phyloP scores from a whole-genome alignment of 2,113 vertebrate genomes.

The Falcunculus frontatus region DNA sequence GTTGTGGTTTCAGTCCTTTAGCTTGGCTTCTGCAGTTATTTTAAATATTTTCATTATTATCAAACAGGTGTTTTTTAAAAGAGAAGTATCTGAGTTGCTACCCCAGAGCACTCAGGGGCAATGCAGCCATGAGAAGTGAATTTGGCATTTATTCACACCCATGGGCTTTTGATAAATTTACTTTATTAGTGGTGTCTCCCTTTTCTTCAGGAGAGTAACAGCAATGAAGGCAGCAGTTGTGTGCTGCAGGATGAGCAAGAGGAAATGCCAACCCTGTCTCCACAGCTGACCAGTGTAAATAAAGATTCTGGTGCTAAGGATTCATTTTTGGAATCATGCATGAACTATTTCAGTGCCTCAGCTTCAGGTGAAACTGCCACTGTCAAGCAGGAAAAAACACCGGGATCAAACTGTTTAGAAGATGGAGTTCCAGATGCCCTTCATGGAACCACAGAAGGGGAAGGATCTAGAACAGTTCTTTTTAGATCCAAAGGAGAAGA shows the following conservation, averaged over 20 bases:
- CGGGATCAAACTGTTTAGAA: background rate
- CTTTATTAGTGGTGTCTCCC: background rate
- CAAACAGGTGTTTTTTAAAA: background rate
- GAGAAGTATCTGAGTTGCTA: background rate
- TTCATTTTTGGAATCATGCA: conserved; percentile 9
- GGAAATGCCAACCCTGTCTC: conserved; percentile 69
- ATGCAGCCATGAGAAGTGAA: background rate
- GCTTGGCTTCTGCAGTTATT: background rate
- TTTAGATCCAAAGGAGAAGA: background rate
- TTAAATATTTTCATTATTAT: background rate
- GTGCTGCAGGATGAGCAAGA: background rate
- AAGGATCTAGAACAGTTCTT: background rate
- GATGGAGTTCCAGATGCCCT: background rate
- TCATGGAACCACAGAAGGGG: background rate
- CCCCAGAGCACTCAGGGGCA: background rate
- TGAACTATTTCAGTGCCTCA: conserved; percentile 50
- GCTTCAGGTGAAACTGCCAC: background rate
- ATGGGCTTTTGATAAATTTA: background rate
- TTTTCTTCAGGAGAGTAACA: conserved; percentile 46
- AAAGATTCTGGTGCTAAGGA: conserved; percentile 19
- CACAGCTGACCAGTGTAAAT: background rate
- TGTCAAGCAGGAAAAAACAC: background rate
- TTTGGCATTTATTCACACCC: background rate
- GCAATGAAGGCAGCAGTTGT: background rate
- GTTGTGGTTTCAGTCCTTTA: background rate